These are phyloP conservation scores for Noctilio leporinus DNA, from an alignment of 2,113 vertebrate genomes.

Conservation along the genomic window DNA sequence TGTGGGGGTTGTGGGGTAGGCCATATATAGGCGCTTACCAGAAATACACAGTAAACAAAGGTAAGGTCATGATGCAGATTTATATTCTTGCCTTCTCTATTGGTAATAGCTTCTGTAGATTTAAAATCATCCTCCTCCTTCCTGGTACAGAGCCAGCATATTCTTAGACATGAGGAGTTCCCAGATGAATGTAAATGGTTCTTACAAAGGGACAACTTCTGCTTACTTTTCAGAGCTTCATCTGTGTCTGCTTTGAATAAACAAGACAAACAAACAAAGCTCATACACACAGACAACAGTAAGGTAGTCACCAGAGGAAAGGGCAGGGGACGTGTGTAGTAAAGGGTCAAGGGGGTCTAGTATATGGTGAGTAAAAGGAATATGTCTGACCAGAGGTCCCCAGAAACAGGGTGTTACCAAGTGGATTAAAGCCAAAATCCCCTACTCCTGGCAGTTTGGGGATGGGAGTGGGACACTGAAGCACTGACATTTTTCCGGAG, in stretches of 20 bases:
- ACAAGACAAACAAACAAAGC: neutral
- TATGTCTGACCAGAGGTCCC: too few relatives aligned
- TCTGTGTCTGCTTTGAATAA: neutral
- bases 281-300: neutral
- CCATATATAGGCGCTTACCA: neutral
- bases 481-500: too few relatives aligned
- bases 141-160: neutral
- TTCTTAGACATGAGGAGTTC: neutral
- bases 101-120: neutral
- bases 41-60: neutral
- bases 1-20: accelerated
- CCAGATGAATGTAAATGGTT: neutral
- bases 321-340: too few relatives aligned
- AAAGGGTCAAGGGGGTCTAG: neutral
- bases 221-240: neutral
- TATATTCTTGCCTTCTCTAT: neutral
- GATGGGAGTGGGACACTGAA: too few relatives aligned
- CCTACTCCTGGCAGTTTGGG: too few relatives aligned
- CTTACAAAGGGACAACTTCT: neutral
- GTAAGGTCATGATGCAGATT: neutral
- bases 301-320: neutral
- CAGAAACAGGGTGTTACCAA: too few relatives aligned
- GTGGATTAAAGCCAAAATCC: too few relatives aligned
- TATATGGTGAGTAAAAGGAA: neutral
- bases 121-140: neutral